These are phyloP conservation scores for Sebastes oblongus DNA, from an alignment of 2,797 vertebrate species.

Conservation along the genomic window DNA sequence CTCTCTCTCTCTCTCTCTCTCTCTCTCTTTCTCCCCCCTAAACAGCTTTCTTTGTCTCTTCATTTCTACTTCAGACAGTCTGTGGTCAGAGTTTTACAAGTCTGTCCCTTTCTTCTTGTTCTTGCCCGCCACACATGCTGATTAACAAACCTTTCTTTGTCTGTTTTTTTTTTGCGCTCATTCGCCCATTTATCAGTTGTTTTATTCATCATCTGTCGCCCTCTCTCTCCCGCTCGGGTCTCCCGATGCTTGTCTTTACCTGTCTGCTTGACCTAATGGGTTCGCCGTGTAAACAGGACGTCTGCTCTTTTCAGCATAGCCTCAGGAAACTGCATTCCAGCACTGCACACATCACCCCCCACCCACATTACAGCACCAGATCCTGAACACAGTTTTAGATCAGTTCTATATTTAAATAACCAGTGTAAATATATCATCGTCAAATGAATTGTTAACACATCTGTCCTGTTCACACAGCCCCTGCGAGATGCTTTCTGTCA, in stretches of 20 bases:
- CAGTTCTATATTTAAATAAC: constrained; percentile 67
- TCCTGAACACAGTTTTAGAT: constrained; percentile 37
- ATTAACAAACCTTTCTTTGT: constrained; percentile 12
- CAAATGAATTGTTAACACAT: constrained; percentile 59
- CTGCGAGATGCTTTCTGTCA: constrained; percentile 57
- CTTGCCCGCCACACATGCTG: background rate
- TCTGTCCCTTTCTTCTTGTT: background rate
- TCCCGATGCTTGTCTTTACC: constrained; percentile 43
- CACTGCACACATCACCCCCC: constrained; percentile 10
- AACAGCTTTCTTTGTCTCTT: constrained; percentile 42
- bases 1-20: background rate
- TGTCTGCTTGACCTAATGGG: constrained; percentile 53
- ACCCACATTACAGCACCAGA: background rate
- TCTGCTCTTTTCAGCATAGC: constrained; percentile 28
- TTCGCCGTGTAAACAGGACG: constrained; percentile 40
- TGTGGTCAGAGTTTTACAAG: constrained; percentile 23
- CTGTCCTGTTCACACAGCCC: constrained; percentile 40
- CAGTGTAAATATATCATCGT: constrained; percentile 59
- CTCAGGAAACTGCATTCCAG: constrained; percentile 32
- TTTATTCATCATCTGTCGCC: constrained; percentile 22
- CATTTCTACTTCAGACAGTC: constrained; percentile 22
- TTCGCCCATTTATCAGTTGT: constrained; percentile 12
- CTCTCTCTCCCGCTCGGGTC: background rate
- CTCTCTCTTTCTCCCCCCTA: background rate
- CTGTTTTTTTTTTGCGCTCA: background rate